Percentiles rank a stretch among this genome's conserved stretches.
Evolutionary conservation across 2,888 invertebrate species (phyloP).

Genomic region (Clepsis dumicolana): DNA sequence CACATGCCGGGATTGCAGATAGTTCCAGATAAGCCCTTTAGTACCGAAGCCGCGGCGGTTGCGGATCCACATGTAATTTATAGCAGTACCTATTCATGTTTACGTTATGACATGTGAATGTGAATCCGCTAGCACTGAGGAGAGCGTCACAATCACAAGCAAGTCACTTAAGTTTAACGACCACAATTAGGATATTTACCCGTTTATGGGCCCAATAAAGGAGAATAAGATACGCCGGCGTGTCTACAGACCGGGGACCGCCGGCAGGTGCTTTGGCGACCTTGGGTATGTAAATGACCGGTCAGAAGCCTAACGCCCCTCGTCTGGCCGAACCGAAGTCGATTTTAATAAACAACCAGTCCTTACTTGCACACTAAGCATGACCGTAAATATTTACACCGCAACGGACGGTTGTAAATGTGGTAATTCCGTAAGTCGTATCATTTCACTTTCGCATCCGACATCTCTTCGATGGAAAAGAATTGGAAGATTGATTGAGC

Average conservation of each 20-base stretch:
- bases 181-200: constrained; percentile 40
- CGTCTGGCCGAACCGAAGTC: constrained; percentile 48
- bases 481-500: too few species aligned
- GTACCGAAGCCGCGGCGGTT: constrained; percentile 3
- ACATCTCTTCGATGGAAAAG: constrained; percentile 10
- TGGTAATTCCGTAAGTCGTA: neutral
- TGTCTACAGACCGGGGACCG: constrained; percentile 18
- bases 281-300: constrained; percentile 72
- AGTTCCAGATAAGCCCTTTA: constrained; percentile 32
- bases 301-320: constrained; percentile 65
- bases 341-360: constrained; percentile 33
- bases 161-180: constrained; percentile 33
- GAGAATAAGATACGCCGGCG: constrained; percentile 34
- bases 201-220: constrained; percentile 41
- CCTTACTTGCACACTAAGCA: constrained; percentile 19
- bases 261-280: constrained; percentile 68
- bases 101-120: constrained; percentile 31
- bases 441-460: constrained; percentile 28
- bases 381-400: constrained; percentile 14
- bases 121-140: constrained; percentile 27
- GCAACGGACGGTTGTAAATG: constrained; percentile 8
- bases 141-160: constrained; percentile 9
- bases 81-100: constrained; percentile 14
- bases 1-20: constrained; percentile 22
- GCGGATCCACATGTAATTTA: constrained; percentile 19